These are phyloP conservation scores for Rachycentron canadum DNA, from an alignment of 2,797 vertebrate genomes.

Conservation along the genomic window DNA sequence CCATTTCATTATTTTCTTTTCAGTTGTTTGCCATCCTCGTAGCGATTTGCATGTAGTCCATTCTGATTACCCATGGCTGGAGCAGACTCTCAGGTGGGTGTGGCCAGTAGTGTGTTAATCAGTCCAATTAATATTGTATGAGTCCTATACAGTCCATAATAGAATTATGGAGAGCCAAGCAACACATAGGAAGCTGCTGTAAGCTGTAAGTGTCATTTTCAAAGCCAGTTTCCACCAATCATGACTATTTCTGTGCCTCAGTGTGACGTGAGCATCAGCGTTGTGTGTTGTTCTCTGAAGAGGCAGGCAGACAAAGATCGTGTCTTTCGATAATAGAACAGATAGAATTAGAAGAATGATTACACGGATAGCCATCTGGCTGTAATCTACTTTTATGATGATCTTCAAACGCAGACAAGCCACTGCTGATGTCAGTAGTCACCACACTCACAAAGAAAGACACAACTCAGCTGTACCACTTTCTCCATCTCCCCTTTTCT, in stretches of 20 bases:
- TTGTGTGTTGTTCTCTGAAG: constrained; percentile 44
- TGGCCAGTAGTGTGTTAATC: constrained; percentile 61
- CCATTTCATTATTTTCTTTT: constrained; percentile 88
- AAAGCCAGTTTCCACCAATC: constrained; percentile 33
- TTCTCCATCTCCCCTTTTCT: constrained; percentile 1
- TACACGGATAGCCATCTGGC: constrained; percentile 58
- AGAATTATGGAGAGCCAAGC: constrained; percentile 10
- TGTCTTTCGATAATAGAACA: constrained; percentile 55
- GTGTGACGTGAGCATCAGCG: constrained; percentile 45
- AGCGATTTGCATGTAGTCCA: constrained; percentile 85
- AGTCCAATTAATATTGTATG: constrained; percentile 22
- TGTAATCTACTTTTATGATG: constrained; percentile 62
- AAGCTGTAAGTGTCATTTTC: constrained; percentile 20
- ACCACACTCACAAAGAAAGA: constrained; percentile 29
- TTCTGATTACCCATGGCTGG: constrained; percentile 82
- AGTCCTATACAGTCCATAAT: constrained; percentile 11
- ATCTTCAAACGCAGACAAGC: constrained; percentile 44
- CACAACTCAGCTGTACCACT: constrained; percentile 14
- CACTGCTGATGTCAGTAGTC: constrained; percentile 57
- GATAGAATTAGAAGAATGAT: constrained; percentile 67
- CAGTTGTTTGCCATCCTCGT: constrained; percentile 90
- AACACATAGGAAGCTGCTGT: constrained; percentile 27
- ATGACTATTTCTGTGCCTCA: constrained; percentile 35
- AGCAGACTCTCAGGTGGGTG: constrained; percentile 89
- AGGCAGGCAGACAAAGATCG: constrained; percentile 50